Percentiles rank a stretch among this genome's conserved stretches.
These are phyloP conservation scores for Bucco capensis DNA, from an alignment of 2,113 vertebrate species.

Conservation along the genomic window DNA sequence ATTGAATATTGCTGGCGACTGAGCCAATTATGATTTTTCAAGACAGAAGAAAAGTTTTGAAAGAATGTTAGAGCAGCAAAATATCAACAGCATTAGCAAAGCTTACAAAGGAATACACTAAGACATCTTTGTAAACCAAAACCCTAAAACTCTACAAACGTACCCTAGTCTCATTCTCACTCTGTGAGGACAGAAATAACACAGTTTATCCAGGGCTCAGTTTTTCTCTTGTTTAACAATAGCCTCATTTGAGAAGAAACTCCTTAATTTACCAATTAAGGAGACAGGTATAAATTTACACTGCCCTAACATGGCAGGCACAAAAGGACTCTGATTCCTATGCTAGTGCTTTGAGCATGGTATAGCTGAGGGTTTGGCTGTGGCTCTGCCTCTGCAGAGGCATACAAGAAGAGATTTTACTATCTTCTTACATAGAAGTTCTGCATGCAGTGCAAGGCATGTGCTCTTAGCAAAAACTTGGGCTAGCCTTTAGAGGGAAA, in stretches of 20 bases:
- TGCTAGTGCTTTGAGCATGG: accelerated
- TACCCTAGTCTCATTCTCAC: neutral
- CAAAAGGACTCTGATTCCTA: neutral
- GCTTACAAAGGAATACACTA: neutral
- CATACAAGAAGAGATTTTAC: neutral
- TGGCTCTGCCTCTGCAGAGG: neutral
- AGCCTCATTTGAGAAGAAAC: neutral
- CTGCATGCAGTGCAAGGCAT: neutral
- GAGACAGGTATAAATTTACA: neutral
- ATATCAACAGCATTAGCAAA: neutral
- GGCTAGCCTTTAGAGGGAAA: neutral
- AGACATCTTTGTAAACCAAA: neutral
- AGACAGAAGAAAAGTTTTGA: neutral
- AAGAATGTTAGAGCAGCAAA: neutral
- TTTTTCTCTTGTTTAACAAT: neutral
- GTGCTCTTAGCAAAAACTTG: neutral
- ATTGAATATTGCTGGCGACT: neutral
- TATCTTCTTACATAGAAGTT: neutral
- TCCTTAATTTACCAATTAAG: neutral
- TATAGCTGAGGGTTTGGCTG: neutral
- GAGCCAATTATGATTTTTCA: neutral
- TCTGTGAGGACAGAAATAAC: neutral
- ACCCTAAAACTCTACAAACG: neutral
- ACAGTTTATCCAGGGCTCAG: neutral
- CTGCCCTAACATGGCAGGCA: neutral